These are phyloP conservation scores for Andrena praecox DNA, from an alignment of 2,888 invertebrate genomes.

Conservation along the genomic window DNA sequence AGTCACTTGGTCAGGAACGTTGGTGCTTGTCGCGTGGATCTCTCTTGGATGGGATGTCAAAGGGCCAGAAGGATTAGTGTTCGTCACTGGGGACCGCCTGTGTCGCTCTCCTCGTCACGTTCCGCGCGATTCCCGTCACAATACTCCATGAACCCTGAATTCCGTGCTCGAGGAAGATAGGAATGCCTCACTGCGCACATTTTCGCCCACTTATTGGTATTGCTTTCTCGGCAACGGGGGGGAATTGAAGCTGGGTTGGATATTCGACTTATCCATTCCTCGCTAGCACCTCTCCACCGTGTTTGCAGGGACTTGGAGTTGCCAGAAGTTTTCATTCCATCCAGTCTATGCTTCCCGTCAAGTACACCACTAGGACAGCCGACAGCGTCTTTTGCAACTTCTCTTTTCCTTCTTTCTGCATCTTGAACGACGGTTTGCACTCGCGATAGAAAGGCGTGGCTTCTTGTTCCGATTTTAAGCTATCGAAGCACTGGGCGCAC, in stretches of 20 bases:
- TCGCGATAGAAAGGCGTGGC: background rate
- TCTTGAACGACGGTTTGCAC: background rate
- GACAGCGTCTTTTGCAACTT: background rate
- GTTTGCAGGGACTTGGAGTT: no score
- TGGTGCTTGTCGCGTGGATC: no score
- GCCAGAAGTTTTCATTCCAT: background rate
- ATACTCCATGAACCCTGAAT: background rate
- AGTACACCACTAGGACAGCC: background rate
- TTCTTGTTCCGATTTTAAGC: background rate
- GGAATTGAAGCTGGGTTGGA: background rate
- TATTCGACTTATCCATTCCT: background rate
- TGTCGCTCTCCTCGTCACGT: slow-evolving; percentile 35
- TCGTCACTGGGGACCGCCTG: slow-evolving; percentile 16
- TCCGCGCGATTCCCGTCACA: slow-evolving; percentile 21
- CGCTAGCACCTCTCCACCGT: background rate
- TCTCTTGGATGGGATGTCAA: background rate
- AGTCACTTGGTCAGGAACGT: no score
- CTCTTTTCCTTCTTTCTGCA: background rate
- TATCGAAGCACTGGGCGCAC: background rate
- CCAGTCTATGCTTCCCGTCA: background rate
- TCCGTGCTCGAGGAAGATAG: slow-evolving; percentile 4
- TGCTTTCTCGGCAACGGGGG: no score
- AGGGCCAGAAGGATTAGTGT: background rate
- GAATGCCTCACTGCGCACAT: slow-evolving; percentile 8
- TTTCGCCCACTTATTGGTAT: background rate